Conservation (phyloP, 2,888 invertebrate genomes). For the Tachina grossa region DNA sequence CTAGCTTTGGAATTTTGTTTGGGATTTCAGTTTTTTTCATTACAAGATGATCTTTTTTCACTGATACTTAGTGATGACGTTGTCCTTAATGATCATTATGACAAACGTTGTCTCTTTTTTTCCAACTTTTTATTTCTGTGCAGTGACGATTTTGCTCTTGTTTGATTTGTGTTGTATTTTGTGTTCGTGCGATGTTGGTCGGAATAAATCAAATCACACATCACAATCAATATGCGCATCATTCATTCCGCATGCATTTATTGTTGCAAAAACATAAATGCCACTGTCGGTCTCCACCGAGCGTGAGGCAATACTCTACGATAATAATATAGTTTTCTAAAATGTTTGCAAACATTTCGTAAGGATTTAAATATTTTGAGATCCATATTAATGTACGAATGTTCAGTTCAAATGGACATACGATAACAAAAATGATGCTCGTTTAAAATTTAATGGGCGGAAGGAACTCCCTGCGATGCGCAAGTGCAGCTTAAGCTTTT, state of each 20-base stretch:
- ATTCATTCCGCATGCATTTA: slow-evolving; percentile 68
- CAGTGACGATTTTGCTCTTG: slow-evolving; percentile 72
- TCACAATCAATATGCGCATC: slow-evolving; percentile 73
- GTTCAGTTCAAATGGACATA: no score
- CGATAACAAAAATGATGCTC: no score
- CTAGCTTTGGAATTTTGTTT: slow-evolving; percentile 70
- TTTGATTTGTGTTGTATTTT: slow-evolving; percentile 78
- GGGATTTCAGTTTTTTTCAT: slow-evolving; percentile 66
- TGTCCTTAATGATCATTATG: slow-evolving; percentile 59
- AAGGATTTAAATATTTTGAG: no score
- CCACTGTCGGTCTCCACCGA: slow-evolving; percentile 7
- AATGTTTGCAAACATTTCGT: neutral
- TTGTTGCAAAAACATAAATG: slow-evolving; percentile 58
- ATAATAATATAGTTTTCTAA: neutral
- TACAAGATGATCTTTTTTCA: slow-evolving; percentile 34
- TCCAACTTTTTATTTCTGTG: slow-evolving; percentile 14
- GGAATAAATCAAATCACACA: slow-evolving; percentile 80
- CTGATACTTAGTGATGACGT: slow-evolving; percentile 36
- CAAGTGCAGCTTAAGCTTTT: no score
- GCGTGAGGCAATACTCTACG: no score
- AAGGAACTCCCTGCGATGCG: no score
- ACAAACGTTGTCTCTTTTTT: slow-evolving; percentile 17
- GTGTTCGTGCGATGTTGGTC: slow-evolving; percentile 72
- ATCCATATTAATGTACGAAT: no score
- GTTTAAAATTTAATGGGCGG: no score